Evolutionary conservation across 2,888 invertebrate species (phyloP).

Genomic region (Micoletzkya japonica): DNA sequence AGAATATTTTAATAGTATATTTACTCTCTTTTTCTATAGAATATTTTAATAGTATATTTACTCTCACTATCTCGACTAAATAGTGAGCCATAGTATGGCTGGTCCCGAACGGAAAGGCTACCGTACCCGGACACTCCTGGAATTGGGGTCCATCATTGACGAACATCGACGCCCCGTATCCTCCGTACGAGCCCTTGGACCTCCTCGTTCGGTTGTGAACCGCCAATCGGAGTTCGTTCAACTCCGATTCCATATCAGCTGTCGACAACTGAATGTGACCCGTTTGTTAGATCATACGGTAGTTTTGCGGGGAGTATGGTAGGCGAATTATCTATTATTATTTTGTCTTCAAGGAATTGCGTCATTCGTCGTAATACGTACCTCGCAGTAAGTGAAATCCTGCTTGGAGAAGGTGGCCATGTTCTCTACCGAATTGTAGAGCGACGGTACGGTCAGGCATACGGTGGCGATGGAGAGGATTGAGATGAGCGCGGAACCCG

Average conservation of each 20-base stretch:
- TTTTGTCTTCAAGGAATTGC: background rate
- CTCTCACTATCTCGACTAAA: background rate
- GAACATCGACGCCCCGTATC: slow-evolving; percentile 45
- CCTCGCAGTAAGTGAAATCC: slow-evolving; percentile 62
- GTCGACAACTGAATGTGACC: slow-evolving; percentile 44
- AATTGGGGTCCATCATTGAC: slow-evolving; percentile 58
- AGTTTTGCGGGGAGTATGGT: background rate
- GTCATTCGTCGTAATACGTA: slow-evolving; percentile 26
- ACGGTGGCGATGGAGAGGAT: slow-evolving; percentile 52
- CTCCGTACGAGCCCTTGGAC: slow-evolving; percentile 25
- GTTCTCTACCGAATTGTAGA: slow-evolving; percentile 62
- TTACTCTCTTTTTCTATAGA: background rate
- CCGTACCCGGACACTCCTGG: slow-evolving; percentile 62
- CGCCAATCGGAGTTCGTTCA: slow-evolving; percentile 45
- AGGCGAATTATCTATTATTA: background rate
- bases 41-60: background rate
- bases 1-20: background rate
- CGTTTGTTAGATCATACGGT: background rate
- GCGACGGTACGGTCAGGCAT: slow-evolving; percentile 57
- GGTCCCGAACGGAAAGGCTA: background rate
- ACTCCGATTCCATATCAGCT: slow-evolving; percentile 55
- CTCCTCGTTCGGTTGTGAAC: slow-evolving; percentile 27
- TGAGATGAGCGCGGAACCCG: slow-evolving; percentile 48
- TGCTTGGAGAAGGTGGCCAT: slow-evolving; percentile 52
- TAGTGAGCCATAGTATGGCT: background rate